Conservation (phyloP, 1,140 invertebrate species). For the Scaptomyza pallida region DNA sequence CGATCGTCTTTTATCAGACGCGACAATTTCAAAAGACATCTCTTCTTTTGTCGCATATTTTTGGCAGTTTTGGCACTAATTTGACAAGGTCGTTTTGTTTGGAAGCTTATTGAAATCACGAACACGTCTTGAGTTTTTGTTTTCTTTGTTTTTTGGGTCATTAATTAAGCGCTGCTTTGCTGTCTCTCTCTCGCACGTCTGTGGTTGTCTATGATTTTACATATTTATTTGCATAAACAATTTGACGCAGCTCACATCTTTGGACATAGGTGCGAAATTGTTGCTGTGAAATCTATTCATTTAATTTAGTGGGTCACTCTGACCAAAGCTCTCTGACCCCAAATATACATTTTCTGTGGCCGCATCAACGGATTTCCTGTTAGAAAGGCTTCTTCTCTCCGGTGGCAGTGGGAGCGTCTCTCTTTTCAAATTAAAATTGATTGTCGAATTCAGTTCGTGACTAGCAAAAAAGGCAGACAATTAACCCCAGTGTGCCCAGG, state of each 20-base stretch:
- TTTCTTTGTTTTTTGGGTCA: conserved; percentile 14
- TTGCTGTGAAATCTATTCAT: conserved; percentile 73
- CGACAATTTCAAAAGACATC: conserved; percentile 21
- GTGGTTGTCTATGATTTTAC: conserved; percentile 36
- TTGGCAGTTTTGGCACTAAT: conserved; percentile 73
- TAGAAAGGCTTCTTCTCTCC: conserved; percentile 78
- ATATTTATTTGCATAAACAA: conserved; percentile 67
- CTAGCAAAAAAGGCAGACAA: conserved; percentile 65
- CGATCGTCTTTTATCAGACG: conserved; percentile 56
- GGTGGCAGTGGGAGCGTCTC: conserved; percentile 42
- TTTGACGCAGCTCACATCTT: conserved; percentile 45
- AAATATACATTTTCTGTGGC: conserved; percentile 41
- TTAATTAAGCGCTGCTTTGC: conserved; percentile 24
- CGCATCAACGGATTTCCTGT: conserved; percentile 68
- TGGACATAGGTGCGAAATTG: conserved; percentile 66
- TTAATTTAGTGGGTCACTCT: conserved; percentile 62
- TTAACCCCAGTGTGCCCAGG: conserved; percentile 58
- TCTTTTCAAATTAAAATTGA: conserved; percentile 54
- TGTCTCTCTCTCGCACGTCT: background rate
- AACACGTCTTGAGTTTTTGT: conserved; percentile 43
- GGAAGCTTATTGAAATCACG: conserved; percentile 31
- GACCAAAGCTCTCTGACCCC: conserved; percentile 44
- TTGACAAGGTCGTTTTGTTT: conserved; percentile 65
- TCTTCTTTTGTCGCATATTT: conserved; percentile 49
- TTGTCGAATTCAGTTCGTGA: conserved; percentile 69